These are phyloP conservation scores for Isaurus tuberculatus DNA, from an alignment of 92 coral and sea anemone genomes.

Conservation along the genomic window DNA sequence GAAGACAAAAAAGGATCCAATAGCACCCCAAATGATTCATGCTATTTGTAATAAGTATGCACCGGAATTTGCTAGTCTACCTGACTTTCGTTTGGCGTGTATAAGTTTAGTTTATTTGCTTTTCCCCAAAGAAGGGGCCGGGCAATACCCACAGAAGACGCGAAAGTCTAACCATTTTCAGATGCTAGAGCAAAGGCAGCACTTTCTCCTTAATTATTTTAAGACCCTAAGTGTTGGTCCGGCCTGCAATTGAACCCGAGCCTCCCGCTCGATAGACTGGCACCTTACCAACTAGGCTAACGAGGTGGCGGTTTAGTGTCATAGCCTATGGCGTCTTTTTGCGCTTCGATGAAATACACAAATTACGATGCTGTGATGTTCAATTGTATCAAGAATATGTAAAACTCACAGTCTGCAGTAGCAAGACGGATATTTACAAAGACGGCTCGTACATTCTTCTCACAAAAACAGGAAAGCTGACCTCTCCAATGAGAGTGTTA, in stretches of 20 bases:
- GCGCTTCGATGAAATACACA: neutral
- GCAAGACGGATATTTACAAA: conserved; percentile 59
- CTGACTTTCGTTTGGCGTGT: neutral
- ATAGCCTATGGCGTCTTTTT: neutral
- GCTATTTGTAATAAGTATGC: neutral
- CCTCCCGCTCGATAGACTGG: no score
- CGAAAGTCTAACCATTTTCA: no score
- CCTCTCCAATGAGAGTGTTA: conserved; percentile 46
- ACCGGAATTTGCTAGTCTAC: neutral
- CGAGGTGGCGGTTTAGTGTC: neutral
- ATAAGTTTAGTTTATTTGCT: neutral
- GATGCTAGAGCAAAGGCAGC: no score
- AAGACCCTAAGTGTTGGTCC: no score
- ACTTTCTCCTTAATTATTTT: no score
- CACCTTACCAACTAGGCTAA: no score
- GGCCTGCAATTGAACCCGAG: no score
- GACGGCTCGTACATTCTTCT: conserved; percentile 52
- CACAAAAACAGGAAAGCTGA: conserved; percentile 31
- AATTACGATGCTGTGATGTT: neutral
- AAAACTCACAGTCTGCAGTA: conserved; percentile 39
- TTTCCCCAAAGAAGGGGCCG: no score
- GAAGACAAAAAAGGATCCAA: conserved; percentile 10
- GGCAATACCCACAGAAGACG: no score
- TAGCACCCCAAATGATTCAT: neutral
- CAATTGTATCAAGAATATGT: conserved; percentile 1